Percentiles rank a stretch among this genome's conserved stretches.
These are phyloP conservation scores for Hypena proboscidalis DNA, from an alignment of 2,888 invertebrate species.

Conservation along the genomic window DNA sequence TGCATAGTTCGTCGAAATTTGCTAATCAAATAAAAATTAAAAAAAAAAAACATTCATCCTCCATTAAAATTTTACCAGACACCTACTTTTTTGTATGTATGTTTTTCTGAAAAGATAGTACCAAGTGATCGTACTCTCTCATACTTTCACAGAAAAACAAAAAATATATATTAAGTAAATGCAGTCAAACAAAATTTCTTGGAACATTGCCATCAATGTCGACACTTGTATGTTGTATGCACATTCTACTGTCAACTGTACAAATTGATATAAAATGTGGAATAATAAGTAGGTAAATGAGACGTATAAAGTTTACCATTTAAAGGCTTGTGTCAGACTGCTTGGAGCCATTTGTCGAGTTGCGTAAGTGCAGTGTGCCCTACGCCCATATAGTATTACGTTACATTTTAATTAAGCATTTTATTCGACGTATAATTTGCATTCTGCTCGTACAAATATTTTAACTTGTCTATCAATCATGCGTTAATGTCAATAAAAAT, in stretches of 20 bases:
- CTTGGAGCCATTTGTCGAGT: conserved; percentile 49
- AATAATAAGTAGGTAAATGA: conserved; percentile 19
- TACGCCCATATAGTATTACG: conserved; percentile 41
- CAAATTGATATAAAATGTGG: conserved; percentile 22
- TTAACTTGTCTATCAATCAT: conserved; percentile 44
- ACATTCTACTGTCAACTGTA: conserved; percentile 19
- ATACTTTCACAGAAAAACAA: too few relatives aligned
- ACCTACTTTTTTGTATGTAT: too few relatives aligned
- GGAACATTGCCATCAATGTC: conserved; percentile 9
- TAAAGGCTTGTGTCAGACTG: conserved; percentile 47
- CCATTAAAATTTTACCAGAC: too few relatives aligned
- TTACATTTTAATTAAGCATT: conserved; percentile 42
- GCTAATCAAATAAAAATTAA: too few relatives aligned
- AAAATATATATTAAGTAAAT: too few relatives aligned
- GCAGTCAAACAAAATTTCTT: too few relatives aligned
- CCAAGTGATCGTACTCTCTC: too few relatives aligned
- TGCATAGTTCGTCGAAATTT: too few relatives aligned
- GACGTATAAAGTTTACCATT: conserved; percentile 32
- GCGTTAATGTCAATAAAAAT: conserved; percentile 40
- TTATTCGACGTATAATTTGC: conserved; percentile 38
- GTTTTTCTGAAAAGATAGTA: too few relatives aligned
- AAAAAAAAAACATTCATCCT: too few relatives aligned
- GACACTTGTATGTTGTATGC: conserved; percentile 26
- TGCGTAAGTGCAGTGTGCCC: conserved; percentile 36
- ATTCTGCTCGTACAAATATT: conserved; percentile 42